phyloP scores from a whole-genome alignment of 92 coral and sea anemone species.

The Diadumene lineata region DNA sequence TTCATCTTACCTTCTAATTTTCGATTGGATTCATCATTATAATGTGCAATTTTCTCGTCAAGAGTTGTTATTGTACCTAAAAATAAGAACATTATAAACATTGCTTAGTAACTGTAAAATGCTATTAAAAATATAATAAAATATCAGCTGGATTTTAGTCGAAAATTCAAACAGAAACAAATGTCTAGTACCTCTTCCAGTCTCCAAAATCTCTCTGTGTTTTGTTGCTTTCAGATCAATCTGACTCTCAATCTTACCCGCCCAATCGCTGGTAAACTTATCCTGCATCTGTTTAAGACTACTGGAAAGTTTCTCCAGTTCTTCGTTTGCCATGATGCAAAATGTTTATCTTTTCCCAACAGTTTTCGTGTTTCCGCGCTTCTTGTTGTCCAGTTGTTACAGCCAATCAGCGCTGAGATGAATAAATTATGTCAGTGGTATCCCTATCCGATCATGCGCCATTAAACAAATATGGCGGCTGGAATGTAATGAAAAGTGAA shows the following conservation, averaged over 20 bases:
- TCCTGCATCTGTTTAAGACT: conserved; percentile 78
- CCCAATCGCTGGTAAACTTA: conserved; percentile 84
- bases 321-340: conserved; percentile 54
- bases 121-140: not conserved
- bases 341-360: not conserved
- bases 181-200: conserved; percentile 59
- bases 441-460: conserved; percentile 34
- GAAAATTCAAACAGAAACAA: not conserved
- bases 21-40: conserved; percentile 57
- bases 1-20: conserved; percentile 71
- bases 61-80: conserved; percentile 69
- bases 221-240: conserved; percentile 38
- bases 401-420: conserved; percentile 39
- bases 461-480: conserved; percentile 63
- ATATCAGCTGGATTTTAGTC: not conserved
- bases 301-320: conserved; percentile 47
- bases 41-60: conserved; percentile 65
- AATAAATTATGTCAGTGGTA: conserved; percentile 37
- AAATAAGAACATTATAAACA: not conserved
- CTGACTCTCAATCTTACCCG: conserved; percentile 63
- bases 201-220: conserved; percentile 38
- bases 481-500: not conserved
- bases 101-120: not conserved
- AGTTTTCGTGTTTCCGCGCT: conserved; percentile 64
- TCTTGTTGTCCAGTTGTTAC: too few species aligned